phyloP scores from a whole-genome alignment of 1,140 invertebrate species.

The Drosophila ercepeae region DNA sequence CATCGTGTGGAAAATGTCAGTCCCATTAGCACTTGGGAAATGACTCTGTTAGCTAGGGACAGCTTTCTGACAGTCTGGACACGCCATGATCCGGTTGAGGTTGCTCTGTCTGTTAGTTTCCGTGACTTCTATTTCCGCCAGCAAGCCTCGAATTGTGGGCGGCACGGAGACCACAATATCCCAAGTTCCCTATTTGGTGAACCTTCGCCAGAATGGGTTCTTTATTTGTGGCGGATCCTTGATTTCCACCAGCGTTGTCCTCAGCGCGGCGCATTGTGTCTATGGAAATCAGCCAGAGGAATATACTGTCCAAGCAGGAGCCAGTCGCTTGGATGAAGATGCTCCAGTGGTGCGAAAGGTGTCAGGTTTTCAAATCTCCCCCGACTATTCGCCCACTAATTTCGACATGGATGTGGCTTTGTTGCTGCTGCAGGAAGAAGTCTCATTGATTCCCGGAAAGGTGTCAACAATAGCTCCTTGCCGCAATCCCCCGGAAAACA shows the following conservation, averaged over 20 bases:
- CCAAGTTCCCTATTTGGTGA: constrained; percentile 68
- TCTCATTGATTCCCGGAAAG: constrained; percentile 26
- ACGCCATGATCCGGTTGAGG: constrained; percentile 54
- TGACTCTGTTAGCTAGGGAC: background rate
- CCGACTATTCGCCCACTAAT: constrained; percentile 44
- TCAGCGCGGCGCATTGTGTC: constrained; percentile 74
- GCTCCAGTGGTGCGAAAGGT: constrained; percentile 48
- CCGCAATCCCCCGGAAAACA: constrained; percentile 32
- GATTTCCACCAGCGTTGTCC: constrained; percentile 52
- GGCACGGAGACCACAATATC: constrained; percentile 54
- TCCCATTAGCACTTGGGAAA: constrained; percentile 26
- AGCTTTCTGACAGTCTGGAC: constrained; percentile 38
- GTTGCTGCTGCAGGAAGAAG: constrained; percentile 29
- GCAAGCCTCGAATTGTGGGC: constrained; percentile 59
- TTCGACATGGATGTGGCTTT: constrained; percentile 79
- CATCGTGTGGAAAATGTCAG: constrained; percentile 13
- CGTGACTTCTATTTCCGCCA: background rate
- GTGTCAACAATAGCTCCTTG: constrained; percentile 56
- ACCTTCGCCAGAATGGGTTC: constrained; percentile 42
- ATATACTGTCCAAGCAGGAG: constrained; percentile 63
- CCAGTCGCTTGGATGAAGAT: constrained; percentile 48
- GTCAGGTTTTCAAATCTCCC: constrained; percentile 33
- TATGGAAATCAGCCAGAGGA: constrained; percentile 36
- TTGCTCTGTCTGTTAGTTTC: constrained; percentile 22
- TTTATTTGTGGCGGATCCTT: constrained; percentile 74